Evolutionary conservation across 2,888 invertebrate genomes (phyloP).

Genomic region (Eupithecia vulgata): DNA sequence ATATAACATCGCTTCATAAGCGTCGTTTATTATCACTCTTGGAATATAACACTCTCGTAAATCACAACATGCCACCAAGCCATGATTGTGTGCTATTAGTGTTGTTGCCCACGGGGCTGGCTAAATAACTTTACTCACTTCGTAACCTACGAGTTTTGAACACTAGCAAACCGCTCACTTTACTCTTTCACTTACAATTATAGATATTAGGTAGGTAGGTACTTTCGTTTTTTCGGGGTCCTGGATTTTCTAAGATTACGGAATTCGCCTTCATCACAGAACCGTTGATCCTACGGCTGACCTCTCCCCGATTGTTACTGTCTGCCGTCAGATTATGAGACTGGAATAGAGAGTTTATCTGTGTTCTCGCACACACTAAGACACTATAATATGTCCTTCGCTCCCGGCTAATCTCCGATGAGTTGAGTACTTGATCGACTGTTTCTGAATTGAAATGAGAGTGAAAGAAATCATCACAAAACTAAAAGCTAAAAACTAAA

Average conservation of each 20-base stretch:
- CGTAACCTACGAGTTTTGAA: conserved; percentile 1
- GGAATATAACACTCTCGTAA: background rate
- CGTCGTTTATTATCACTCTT: background rate
- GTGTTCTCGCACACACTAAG: too few relatives aligned
- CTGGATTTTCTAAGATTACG: background rate
- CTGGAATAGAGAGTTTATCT: too few relatives aligned
- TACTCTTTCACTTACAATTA: background rate
- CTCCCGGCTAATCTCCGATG: too few relatives aligned
- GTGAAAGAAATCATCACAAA: background rate
- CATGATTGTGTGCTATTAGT: conserved; percentile 1
- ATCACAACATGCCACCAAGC: background rate
- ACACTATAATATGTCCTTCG: too few relatives aligned
- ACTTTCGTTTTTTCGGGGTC: background rate
- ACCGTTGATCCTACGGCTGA: too few relatives aligned
- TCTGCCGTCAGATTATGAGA: too few relatives aligned
- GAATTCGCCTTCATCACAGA: background rate
- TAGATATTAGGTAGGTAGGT: background rate
- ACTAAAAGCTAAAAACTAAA: too few relatives aligned
- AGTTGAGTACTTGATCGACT: too few relatives aligned
- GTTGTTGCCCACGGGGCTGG: background rate
- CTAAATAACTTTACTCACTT: conserved; percentile 1
- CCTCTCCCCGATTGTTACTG: too few relatives aligned
- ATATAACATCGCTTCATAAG: background rate
- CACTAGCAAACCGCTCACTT: background rate
- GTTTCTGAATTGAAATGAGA: too few relatives aligned